phyloP scores from a whole-genome alignment of 2,113 vertebrate species.

The Triplophysa siluroides region DNA sequence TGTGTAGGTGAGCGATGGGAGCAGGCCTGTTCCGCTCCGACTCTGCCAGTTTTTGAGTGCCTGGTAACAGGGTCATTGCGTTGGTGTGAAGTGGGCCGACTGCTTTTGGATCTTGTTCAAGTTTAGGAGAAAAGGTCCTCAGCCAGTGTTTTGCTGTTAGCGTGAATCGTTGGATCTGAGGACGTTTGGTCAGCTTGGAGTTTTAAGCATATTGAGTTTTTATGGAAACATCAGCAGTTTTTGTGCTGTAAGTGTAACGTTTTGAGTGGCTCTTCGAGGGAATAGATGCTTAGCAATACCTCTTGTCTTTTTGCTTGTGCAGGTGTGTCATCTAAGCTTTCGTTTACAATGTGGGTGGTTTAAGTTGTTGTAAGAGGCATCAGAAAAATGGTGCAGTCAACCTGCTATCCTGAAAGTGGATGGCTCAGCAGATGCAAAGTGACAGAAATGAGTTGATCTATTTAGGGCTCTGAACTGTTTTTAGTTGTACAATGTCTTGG shows the following conservation, averaged over 20 bases:
- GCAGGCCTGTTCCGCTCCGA: slow-evolving; percentile 13
- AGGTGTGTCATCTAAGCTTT: slow-evolving; percentile 16
- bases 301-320: slow-evolving; percentile 29
- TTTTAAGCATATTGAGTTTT: neutral
- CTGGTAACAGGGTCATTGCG: slow-evolving; percentile 25
- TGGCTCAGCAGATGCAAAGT: slow-evolving; percentile 35
- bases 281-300: slow-evolving; percentile 27
- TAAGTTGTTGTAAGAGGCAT: slow-evolving; percentile 42
- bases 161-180: neutral
- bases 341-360: slow-evolving; percentile 41
- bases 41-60: slow-evolving; percentile 26
- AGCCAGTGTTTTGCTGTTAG: slow-evolving; percentile 1
- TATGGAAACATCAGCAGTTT: neutral
- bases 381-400: slow-evolving; percentile 36
- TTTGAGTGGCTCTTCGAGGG: neutral
- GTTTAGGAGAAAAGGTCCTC: slow-evolving; percentile 11
- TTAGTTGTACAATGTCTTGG: neutral
- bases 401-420: slow-evolving; percentile 35
- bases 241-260: slow-evolving; percentile 1
- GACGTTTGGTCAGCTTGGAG: neutral
- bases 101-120: slow-evolving; percentile 36
- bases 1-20: slow-evolving; percentile 37
- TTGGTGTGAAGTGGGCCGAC: slow-evolving; percentile 25
- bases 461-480: slow-evolving; percentile 29
- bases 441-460: slow-evolving; percentile 27